Percentiles rank a stretch among this genome's conserved stretches.
Conservation (phyloP, 2,113 vertebrate genomes). For the Burhinus bistriatus region DNA sequence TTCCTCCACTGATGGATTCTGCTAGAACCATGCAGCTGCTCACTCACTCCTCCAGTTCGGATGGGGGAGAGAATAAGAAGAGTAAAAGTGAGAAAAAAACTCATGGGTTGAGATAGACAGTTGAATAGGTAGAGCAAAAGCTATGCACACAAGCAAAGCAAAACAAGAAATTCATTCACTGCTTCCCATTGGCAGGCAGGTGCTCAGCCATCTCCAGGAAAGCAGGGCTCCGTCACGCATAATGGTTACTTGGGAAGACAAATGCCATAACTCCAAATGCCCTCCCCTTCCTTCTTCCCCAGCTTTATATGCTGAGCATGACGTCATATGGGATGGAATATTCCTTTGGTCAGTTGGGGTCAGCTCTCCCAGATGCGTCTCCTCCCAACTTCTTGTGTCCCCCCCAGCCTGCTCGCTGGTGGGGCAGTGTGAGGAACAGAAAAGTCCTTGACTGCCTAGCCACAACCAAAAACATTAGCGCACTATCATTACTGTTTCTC, state of each 20-base stretch:
- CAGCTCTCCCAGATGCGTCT: background rate
- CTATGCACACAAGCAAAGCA: background rate
- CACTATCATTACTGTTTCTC: background rate
- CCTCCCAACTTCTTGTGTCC: background rate
- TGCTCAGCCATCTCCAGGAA: background rate
- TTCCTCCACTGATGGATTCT: background rate
- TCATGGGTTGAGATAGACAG: background rate
- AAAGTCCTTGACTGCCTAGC: background rate
- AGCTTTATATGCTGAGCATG: background rate
- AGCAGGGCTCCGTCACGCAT: background rate
- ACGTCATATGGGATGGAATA: background rate
- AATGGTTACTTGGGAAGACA: background rate
- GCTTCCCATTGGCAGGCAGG: background rate
- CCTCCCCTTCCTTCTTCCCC: background rate
- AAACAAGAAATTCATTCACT: background rate
- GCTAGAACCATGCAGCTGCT: background rate
- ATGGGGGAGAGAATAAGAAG: background rate
- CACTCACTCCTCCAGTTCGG: background rate
- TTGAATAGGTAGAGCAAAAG: background rate
- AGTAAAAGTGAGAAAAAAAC: background rate
- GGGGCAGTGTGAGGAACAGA: background rate
- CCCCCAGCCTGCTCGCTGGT: background rate
- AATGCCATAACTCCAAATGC: background rate
- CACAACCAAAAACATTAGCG: background rate
- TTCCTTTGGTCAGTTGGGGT: background rate